phyloP scores from a whole-genome alignment of 2,113 vertebrate species.

The Myotis davidii region DNA sequence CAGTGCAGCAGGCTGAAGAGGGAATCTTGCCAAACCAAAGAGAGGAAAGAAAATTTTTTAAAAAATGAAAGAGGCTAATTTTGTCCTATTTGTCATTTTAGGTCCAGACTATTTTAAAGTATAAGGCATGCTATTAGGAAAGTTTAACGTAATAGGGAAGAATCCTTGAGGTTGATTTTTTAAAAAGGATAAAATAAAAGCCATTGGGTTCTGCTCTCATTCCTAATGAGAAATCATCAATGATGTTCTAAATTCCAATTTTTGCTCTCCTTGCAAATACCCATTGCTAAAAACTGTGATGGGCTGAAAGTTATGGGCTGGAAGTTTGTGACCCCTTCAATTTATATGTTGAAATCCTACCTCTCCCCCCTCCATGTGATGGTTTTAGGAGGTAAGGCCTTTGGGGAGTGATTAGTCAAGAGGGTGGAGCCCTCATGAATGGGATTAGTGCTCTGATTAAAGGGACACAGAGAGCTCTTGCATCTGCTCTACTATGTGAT shows the following conservation, averaged over 20 bases:
- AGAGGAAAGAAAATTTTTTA: background rate
- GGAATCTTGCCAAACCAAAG: no score
- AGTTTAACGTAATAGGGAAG: background rate
- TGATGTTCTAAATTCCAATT: background rate
- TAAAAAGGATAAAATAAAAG: slow-evolving; percentile 2
- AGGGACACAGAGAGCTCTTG: background rate
- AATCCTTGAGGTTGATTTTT: background rate
- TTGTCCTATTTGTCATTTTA: background rate
- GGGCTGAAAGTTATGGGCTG: background rate
- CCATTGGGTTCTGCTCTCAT: background rate
- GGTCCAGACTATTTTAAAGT: background rate
- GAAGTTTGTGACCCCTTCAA: background rate
- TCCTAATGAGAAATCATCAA: background rate
- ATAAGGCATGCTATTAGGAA: background rate
- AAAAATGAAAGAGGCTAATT: background rate
- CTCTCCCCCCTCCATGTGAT: background rate
- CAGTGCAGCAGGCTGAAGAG: background rate
- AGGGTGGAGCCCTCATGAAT: background rate
- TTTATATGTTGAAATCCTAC: background rate
- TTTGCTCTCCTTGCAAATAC: background rate
- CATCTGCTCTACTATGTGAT: background rate
- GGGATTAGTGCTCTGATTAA: background rate
- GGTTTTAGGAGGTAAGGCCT: background rate
- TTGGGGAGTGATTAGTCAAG: background rate
- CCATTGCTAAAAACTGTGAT: background rate